A percentile compares a stretch with the other conserved stretches of the same genome.
phyloP scores from a whole-genome alignment of 2,113 vertebrate genomes.

The Pseudorasbora parva region DNA sequence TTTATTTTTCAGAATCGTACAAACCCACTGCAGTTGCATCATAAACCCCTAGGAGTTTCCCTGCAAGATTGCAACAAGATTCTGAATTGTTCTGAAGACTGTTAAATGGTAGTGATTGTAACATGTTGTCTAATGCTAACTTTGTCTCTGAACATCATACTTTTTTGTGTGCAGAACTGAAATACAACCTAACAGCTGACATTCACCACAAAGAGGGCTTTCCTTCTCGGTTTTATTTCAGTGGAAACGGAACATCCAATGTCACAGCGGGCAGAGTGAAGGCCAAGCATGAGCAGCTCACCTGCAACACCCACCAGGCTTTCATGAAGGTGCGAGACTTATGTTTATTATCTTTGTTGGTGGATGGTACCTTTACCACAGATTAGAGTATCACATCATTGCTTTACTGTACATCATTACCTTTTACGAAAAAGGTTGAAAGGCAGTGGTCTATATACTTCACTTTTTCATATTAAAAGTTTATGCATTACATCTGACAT shows the following conservation, averaged over 20 bases:
- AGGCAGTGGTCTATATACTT: background rate
- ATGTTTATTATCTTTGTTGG: background rate
- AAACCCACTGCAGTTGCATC: background rate
- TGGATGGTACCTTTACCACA: background rate
- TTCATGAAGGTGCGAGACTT: slow-evolving; percentile 85
- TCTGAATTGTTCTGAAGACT: background rate
- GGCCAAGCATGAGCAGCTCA: slow-evolving; percentile 65
- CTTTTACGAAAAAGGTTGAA: background rate
- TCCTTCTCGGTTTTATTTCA: slow-evolving; percentile 90
- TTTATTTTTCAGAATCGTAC: background rate
- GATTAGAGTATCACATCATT: background rate
- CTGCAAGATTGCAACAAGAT: background rate
- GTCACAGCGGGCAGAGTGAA: slow-evolving; percentile 74
- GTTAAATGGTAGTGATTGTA: background rate
- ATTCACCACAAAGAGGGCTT: slow-evolving; percentile 81
- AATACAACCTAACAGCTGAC: slow-evolving; percentile 90
- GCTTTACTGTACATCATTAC: background rate
- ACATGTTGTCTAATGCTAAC: background rate
- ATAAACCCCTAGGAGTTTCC: background rate
- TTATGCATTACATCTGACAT: background rate
- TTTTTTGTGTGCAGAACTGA: slow-evolving; percentile 78
- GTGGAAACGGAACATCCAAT: slow-evolving; percentile 85
- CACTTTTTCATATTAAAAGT: background rate
- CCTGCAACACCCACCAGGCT: slow-evolving; percentile 81
- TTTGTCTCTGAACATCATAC: background rate